A percentile compares a stretch with the other conserved stretches of the same genome.
These are phyloP conservation scores for Caenorhabditis sinica DNA, from an alignment of 2,888 invertebrate genomes.

Conservation along the genomic window DNA sequence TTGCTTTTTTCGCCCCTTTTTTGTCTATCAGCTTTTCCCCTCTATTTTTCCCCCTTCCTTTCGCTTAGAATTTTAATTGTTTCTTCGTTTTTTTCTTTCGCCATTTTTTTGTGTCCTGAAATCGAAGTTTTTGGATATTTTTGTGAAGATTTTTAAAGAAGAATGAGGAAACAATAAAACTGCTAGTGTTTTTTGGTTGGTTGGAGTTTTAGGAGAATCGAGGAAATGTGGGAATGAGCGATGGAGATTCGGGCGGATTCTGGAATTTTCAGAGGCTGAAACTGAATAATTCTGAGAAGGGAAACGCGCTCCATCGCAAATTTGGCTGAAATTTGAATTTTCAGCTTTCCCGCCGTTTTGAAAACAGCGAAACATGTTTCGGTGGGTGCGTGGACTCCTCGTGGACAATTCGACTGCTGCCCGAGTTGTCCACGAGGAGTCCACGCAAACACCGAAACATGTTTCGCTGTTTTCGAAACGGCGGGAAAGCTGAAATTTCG, in stretches of 20 bases:
- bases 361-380: no score
- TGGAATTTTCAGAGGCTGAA: no score
- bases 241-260: not conserved
- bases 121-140: conserved; percentile 20
- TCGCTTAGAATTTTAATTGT: conserved; percentile 43
- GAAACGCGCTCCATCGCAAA: no score
- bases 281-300: no score
- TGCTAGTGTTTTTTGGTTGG: conserved; percentile 1
- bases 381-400: no score
- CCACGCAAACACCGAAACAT: no score
- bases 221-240: not conserved
- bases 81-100: conserved; percentile 11
- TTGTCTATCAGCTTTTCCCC: conserved; percentile 1
- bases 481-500: no score
- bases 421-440: no score
- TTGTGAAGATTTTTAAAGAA: not conserved
- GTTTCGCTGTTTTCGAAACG: no score
- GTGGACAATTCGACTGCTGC: no score
- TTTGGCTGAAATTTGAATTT: no score
- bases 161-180: conserved; percentile 7
- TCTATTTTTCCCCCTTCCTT: conserved; percentile 13
- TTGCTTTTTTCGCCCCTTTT: not conserved
- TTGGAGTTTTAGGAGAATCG: not conserved
- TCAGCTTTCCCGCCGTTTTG: no score
- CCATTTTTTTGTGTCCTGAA: not conserved